A percentile compares a stretch with the other conserved stretches of the same genome.
Conservation (phyloP, 2,113 vertebrate genomes). For the Regulus satrapa region DNA sequence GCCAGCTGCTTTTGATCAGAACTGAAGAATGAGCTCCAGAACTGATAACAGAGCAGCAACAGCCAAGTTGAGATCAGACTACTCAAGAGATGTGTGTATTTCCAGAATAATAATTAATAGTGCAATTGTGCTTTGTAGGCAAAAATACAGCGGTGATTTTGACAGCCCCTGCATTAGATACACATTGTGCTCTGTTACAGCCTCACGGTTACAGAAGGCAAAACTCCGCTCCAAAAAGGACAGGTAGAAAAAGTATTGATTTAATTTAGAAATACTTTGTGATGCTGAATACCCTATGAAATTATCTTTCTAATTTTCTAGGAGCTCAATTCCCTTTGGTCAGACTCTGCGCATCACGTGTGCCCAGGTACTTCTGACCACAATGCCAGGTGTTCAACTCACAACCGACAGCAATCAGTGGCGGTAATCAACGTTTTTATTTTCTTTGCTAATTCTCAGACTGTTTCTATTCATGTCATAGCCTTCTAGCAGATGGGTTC, state of each 20-base stretch:
- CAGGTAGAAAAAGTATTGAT: not conserved
- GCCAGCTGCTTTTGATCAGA: constrained; percentile 34
- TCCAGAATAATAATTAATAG: constrained; percentile 53
- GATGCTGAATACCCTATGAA: not conserved
- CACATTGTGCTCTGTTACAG: not conserved
- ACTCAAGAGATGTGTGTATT: not conserved
- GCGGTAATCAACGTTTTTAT: not conserved
- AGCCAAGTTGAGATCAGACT: not conserved
- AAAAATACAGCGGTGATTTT: not conserved
- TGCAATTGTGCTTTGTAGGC: not conserved
- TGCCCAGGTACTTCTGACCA: not conserved
- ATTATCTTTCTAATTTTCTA: not conserved
- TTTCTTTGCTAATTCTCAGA: not conserved
- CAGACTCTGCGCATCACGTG: not conserved
- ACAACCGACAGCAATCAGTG: not conserved
- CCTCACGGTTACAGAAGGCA: not conserved
- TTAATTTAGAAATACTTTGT: not conserved
- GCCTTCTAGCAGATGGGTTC: not conserved
- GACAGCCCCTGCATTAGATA: not conserved
- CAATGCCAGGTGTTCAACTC: not conserved
- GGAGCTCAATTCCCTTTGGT: not conserved
- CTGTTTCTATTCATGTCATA: not conserved
- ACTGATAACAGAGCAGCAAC: constrained; percentile 10
- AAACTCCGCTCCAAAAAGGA: not conserved
- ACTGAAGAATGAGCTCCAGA: not conserved